Base-by-base conservation (phyloP, 2,888 invertebrate species). In the Drosophila fungiperda region DNA sequence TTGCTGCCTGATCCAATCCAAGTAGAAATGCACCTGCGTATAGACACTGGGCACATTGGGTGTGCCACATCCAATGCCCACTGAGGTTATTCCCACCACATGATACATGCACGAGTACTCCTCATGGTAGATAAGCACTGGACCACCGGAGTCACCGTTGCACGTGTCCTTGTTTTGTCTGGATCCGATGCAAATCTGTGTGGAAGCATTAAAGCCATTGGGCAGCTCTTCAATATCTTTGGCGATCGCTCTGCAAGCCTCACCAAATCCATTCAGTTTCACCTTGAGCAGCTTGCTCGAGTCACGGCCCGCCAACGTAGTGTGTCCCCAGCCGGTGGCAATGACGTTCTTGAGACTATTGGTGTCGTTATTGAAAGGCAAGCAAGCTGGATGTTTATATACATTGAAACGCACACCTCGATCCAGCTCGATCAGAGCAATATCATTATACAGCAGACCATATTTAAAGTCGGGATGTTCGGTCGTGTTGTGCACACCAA, bases 281-380 rank as follows among this genome's bases (percentile, higher is more conserved):
- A 95, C 95, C 87, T 95, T 95, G 12, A 93, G 79, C 42, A 95
- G 87, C 71, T 93, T 91, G 11, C 85, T 92, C 62, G 92, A 91
- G 49, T 91, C 83, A 12, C 38, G 17, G 9, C 89, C 81, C 35
- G 89, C 81, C 33, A 85, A 92, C 12, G 87, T 86, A 1, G 91
- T 93, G 11, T 92, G 83, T 0, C 95, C 94, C 94, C 94, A 94
- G 20, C 94, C 94, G 8, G 93, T 91, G 49, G 94, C 94, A 0
- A 93, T 91, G 0, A 92, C 92, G 76, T 76, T 49, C 4, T 65
- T 4, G 12, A 70, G 67, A 62, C 60, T 35, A 3, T 63, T 54
- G 12, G 80, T 52, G 15, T 82, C 82, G 38, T 80, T 63, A 8
- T 58, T 67, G 11, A 80, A 76, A 12, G 92, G 94, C 49, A 94